These are phyloP conservation scores for Euzophera pinguis DNA, from an alignment of 2,888 invertebrate species.

Conservation along the genomic window DNA sequence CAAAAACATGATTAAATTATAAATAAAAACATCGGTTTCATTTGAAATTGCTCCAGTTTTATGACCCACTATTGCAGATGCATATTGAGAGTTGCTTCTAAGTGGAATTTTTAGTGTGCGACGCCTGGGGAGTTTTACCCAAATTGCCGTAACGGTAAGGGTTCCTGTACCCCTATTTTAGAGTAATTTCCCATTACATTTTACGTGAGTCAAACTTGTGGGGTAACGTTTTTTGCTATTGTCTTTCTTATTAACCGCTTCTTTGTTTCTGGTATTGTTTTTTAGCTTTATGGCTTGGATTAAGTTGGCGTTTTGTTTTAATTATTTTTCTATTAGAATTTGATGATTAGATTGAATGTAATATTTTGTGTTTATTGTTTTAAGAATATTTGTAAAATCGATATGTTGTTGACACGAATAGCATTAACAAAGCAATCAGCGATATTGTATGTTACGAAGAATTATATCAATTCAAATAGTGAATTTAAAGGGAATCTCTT, in stretches of 20 bases:
- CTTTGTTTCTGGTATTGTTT: conserved; percentile 9
- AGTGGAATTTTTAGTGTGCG: conserved; percentile 68
- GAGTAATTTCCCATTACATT: conserved; percentile 74
- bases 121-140: conserved; percentile 63
- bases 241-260: conserved; percentile 21
- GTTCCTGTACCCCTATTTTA: conserved; percentile 61
- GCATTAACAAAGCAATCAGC: no score
- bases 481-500: no score
- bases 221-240: conserved; percentile 57
- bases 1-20: neutral
- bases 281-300: conserved; percentile 6
- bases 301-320: conserved; percentile 2
- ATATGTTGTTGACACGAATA: no score
- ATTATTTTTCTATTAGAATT: neutral
- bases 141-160: conserved; percentile 70
- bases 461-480: no score
- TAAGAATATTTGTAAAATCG: no score
- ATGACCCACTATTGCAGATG: conserved; percentile 49
- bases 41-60: conserved; percentile 58
- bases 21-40: conserved; percentile 32
- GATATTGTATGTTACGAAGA: no score
- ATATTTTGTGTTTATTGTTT: no score
- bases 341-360: no score
- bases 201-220: conserved; percentile 63
- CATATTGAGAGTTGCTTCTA: conserved; percentile 63